Percentiles rank a stretch among this genome's conserved stretches.
Conservation (phyloP, 92 coral and sea anemone genomes). For the Palythoa heliodiscus region DNA sequence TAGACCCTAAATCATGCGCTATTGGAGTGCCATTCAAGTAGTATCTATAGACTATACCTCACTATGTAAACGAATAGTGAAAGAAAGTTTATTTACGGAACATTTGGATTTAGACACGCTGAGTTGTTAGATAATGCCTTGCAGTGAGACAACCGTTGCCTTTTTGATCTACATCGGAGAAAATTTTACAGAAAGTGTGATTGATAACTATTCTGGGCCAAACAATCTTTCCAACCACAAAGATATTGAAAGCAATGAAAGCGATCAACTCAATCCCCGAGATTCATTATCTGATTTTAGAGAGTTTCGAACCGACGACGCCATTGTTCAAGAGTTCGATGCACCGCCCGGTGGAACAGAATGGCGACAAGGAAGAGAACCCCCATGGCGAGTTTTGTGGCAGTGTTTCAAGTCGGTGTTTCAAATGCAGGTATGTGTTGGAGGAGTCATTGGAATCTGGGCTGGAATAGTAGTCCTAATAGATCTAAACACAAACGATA, state of each 20-base stretch:
- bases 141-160: conserved; percentile 27
- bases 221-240: background rate
- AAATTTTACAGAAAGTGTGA: conserved; percentile 50
- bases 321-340: conserved; percentile 29
- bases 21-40: too few species aligned
- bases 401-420: conserved; percentile 27
- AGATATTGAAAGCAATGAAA: background rate
- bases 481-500: conserved; percentile 58
- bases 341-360: background rate
- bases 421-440: conserved; percentile 20
- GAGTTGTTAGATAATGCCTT: background rate
- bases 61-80: too few species aligned
- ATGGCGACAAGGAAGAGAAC: conserved; percentile 15
- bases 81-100: too few species aligned
- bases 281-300: conserved; percentile 2
- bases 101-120: background rate
- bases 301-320: conserved; percentile 14
- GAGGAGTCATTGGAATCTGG: conserved; percentile 44
- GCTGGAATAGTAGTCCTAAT: conserved; percentile 47
- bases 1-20: too few species aligned
- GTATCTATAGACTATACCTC: too few species aligned
- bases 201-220: conserved; percentile 29
- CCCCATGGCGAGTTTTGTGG: conserved; percentile 29
- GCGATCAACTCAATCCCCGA: background rate
- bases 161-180: conserved; percentile 45